Base-by-base conservation (phyloP, 2,113 vertebrate species). In the Tamias sibiricus region DNA sequence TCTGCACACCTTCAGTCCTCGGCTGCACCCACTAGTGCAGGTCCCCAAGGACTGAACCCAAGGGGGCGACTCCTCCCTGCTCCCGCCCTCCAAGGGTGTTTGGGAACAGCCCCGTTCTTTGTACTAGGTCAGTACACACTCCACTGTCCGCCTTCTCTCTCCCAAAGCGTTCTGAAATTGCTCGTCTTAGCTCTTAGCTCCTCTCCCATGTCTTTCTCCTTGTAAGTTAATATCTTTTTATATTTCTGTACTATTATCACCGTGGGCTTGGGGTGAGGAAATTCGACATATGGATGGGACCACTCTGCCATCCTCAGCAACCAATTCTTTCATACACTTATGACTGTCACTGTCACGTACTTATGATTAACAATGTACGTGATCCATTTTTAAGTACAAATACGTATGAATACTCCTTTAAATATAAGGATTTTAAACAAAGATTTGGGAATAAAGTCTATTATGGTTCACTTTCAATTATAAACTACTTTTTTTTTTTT, bases 361-460 rank as follows among this genome's bases (percentile, higher is more conserved):
- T 82, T 62, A 37, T 87, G 71, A 8, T 57, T 37, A 32, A 19
- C 30, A 47, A 28, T 62, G 37, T 47, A 7, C 11, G 28, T 79
- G 20, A 57, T 30, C 10, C n/a, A 5, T 71, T 54, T 83, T 44
- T 4, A 19, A 26, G 4, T 72, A 57, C 24, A 87, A 52, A 35
- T 68, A 68, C 20, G 66, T 26, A 35, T 32, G 26, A 75, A 28
- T 90, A 49, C 71, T 86, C 69, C 37, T 96, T 64, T 91, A 95
- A 94, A 86, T 94, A 32, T 54, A 83, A 85, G 69, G 37, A 64
- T 93, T 52, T 85, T 75, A 49, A 93, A 35, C 89, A 74, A 87
- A 87, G 14, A 80, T 83, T 74, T 80, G 49, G 76, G n/a, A 62
- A 72, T 14, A 52, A 76, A 89, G 91, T n/a, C 17, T 8, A 79